Evolutionary conservation across 1,140 invertebrate genomes (phyloP).

Genomic region (Sitobion miscanthi): DNA sequence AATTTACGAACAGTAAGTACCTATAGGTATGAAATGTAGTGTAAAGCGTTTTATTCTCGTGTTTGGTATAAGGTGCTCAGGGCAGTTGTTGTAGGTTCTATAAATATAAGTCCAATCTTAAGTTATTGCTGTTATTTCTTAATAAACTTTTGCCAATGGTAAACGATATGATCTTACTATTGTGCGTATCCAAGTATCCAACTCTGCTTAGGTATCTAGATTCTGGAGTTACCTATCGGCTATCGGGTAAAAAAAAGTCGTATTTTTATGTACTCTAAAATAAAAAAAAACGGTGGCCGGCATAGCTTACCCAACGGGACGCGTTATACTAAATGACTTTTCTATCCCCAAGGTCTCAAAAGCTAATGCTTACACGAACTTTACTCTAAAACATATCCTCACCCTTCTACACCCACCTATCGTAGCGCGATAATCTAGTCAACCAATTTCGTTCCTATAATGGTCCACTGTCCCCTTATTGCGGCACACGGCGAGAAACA

Average conservation of each 20-base stretch:
- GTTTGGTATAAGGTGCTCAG: neutral
- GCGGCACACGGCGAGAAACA: neutral
- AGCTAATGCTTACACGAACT: neutral
- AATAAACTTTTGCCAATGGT: neutral
- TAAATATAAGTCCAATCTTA: neutral
- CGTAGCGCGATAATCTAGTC: neutral
- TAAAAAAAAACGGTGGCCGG: neutral
- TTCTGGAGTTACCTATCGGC: neutral
- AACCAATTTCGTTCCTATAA: constrained; percentile 14
- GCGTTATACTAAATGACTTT: neutral
- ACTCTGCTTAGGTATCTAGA: neutral
- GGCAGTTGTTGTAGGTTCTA: neutral
- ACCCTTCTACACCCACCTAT: neutral
- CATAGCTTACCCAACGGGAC: neutral
- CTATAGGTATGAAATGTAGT: neutral
- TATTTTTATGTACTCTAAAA: neutral
- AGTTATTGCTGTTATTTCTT: neutral
- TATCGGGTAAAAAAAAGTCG: neutral
- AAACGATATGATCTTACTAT: neutral
- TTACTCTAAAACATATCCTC: neutral
- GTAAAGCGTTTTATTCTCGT: neutral
- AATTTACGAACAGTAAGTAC: neutral
- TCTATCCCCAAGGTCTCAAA: neutral
- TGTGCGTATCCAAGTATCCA: neutral
- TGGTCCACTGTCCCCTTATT: neutral